Evolutionary conservation across 92 coral and sea anemone genomes (phyloP).

Genomic region (Heliopora coerulea): DNA sequence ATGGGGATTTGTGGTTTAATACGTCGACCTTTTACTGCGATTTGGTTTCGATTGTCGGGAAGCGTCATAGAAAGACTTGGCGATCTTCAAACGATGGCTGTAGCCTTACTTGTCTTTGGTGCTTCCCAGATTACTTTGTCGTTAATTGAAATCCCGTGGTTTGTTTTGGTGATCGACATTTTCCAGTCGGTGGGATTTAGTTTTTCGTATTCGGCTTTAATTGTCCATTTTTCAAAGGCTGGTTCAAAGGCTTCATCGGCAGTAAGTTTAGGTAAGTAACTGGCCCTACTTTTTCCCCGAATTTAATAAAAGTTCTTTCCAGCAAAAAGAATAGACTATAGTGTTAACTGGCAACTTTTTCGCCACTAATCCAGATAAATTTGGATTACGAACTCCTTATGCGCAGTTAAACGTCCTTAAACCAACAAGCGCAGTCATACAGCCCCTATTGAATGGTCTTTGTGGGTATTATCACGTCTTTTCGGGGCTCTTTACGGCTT

Average conservation of each 20-base stretch:
- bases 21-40: neutral
- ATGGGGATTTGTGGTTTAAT: neutral
- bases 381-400: too few relatives aligned
- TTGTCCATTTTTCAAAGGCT: conserved; percentile 5
- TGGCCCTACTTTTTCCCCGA: too few relatives aligned
- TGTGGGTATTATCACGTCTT: too few relatives aligned
- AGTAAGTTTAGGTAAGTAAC: neutral
- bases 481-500: too few relatives aligned
- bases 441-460: too few relatives aligned
- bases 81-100: neutral
- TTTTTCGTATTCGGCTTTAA: neutral
- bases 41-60: neutral
- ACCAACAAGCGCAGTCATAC: too few relatives aligned
- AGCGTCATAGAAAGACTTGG: neutral
- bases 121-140: neutral
- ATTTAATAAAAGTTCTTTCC: too few relatives aligned
- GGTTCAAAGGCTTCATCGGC: neutral
- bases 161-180: neutral
- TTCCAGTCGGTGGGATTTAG: neutral
- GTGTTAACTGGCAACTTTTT: too few relatives aligned
- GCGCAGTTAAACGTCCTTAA: too few relatives aligned
- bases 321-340: too few relatives aligned
- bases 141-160: neutral
- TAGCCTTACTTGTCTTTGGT: neutral
- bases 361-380: too few relatives aligned